A percentile compares a stretch with the other conserved stretches of the same genome.
phyloP scores from a whole-genome alignment of 1,140 invertebrate species.

The Anadara kagoshimensis region DNA sequence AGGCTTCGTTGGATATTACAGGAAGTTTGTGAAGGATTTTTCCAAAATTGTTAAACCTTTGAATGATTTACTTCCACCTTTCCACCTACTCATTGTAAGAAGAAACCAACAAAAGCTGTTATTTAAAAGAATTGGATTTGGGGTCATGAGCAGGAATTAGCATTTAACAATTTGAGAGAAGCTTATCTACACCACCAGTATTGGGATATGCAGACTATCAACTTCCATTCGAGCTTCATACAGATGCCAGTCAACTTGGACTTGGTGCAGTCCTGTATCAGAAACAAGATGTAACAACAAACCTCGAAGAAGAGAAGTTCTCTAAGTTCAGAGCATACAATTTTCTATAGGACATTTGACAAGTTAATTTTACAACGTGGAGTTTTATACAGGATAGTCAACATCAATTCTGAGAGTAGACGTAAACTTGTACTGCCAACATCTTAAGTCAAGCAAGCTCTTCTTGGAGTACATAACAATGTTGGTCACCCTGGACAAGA shows the following conservation, averaged over 20 bases:
- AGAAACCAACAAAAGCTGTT: neutral
- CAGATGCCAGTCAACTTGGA: neutral
- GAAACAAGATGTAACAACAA: neutral
- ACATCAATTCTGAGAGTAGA: too few species aligned
- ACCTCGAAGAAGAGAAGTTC: too few species aligned
- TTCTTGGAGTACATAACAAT: too few species aligned
- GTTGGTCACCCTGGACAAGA: too few species aligned
- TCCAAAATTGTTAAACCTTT: neutral
- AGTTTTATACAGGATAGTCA: too few species aligned
- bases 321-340: too few species aligned
- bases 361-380: too few species aligned
- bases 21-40: neutral
- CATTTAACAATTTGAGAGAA: neutral
- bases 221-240: neutral
- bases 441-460: too few species aligned
- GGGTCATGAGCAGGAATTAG: neutral
- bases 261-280: neutral
- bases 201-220: neutral
- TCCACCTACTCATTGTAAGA: too few species aligned
- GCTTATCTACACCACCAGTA: neutral
- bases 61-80: neutral
- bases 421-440: too few species aligned
- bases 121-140: neutral
- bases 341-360: too few species aligned
- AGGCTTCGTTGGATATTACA: neutral